phyloP scores from a whole-genome alignment of 2,888 invertebrate genomes.

The Blastobasis adustella region DNA sequence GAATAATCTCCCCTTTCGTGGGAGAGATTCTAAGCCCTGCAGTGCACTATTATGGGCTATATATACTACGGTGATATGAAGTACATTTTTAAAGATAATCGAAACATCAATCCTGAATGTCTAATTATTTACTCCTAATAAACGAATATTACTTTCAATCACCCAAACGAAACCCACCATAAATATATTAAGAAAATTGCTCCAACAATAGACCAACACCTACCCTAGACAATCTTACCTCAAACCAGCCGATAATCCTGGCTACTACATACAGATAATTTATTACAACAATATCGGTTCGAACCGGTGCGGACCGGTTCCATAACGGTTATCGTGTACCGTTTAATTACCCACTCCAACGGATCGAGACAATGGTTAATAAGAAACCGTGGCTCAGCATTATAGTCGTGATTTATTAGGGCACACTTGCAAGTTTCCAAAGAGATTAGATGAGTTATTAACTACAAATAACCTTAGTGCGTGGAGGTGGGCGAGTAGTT shows the following conservation, averaged over 20 bases:
- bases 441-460: conserved; percentile 55
- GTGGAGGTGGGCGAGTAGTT: conserved; percentile 15
- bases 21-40: too few relatives aligned
- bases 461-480: conserved; percentile 38
- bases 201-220: neutral
- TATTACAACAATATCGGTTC: conserved; percentile 69
- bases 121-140: too few relatives aligned
- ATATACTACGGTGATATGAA: too few relatives aligned
- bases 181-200: too few relatives aligned
- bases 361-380: conserved; percentile 65
- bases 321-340: conserved; percentile 59
- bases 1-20: too few relatives aligned
- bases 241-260: conserved; percentile 51
- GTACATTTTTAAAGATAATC: too few relatives aligned
- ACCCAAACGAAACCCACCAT: too few relatives aligned
- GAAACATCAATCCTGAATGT: too few relatives aligned
- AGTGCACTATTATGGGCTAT: too few relatives aligned
- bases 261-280: conserved; percentile 48
- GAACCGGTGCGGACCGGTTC: conserved; percentile 34
- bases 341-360: conserved; percentile 61
- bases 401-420: conserved; percentile 60
- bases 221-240: conserved; percentile 34
- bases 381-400: conserved; percentile 64
- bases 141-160: too few relatives aligned
- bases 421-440: conserved; percentile 45